These are phyloP conservation scores for Poeciliopsis prolifica DNA, from an alignment of 2,113 vertebrate species.

Conservation along the genomic window DNA sequence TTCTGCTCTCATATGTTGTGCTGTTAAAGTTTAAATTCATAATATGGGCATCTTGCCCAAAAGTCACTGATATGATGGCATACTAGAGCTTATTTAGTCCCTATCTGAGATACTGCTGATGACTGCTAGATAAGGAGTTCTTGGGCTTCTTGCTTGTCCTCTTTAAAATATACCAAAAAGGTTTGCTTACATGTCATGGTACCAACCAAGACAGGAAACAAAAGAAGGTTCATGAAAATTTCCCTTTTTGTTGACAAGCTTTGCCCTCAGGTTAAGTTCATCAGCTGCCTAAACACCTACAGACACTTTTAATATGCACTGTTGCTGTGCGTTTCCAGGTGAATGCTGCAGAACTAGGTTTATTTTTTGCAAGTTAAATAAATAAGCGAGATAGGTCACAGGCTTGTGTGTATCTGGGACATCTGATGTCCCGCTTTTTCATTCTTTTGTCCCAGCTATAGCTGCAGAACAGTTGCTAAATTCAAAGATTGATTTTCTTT, in stretches of 20 bases:
- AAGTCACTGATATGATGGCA: conserved; percentile 27
- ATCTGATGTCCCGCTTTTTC: conserved; percentile 29
- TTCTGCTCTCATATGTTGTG: conserved; percentile 48
- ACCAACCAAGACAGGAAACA: conserved; percentile 53
- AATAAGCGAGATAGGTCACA: conserved; percentile 1
- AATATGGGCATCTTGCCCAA: conserved; percentile 25
- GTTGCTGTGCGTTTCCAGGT: conserved; percentile 46
- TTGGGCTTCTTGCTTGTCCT: conserved; percentile 4
- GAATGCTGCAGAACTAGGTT: conserved; percentile 11
- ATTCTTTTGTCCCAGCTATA: not conserved
- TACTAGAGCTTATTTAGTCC: conserved; percentile 9
- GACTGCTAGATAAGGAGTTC: conserved; percentile 1
- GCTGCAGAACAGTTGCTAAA: not conserved
- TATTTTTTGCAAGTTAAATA: conserved; percentile 23
- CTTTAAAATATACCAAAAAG: conserved; percentile 3
- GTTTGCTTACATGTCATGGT: not conserved
- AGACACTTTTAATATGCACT: conserved; percentile 45
- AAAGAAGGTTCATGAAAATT: conserved; percentile 53
- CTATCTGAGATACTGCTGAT: conserved; percentile 23
- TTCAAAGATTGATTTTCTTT: conserved; percentile 6
- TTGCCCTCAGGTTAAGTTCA: conserved; percentile 64
- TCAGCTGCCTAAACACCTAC: conserved; percentile 70
- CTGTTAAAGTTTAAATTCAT: conserved; percentile 24
- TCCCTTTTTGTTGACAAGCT: conserved; percentile 41
- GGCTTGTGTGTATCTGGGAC: conserved; percentile 15